Percentiles rank a stretch among this genome's conserved stretches.
These are phyloP conservation scores for Conus ventricosus DNA, from an alignment of 1,140 invertebrate genomes.

Conservation along the genomic window DNA sequence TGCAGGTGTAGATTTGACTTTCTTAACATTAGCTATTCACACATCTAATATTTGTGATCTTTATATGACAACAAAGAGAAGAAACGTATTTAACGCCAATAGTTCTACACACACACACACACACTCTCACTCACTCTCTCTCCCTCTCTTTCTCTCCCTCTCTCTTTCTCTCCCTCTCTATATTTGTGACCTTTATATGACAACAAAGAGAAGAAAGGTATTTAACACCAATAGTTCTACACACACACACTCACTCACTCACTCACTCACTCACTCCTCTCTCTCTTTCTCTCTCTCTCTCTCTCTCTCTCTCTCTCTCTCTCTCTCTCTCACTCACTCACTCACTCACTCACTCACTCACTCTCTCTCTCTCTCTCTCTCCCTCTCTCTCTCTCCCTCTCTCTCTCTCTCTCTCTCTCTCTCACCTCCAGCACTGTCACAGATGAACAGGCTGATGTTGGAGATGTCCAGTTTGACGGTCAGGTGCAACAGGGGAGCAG, in stretches of 20 bases:
- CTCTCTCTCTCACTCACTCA: slow-evolving; percentile 73
- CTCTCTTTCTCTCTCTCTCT: not conserved
- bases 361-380: not conserved
- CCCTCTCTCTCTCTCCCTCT: not conserved
- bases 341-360: not conserved
- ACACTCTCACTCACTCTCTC: too few relatives aligned
- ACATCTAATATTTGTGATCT: too few relatives aligned
- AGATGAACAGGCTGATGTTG: slow-evolving; percentile 81
- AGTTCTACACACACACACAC: slow-evolving; percentile 1
- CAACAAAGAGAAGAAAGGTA: too few relatives aligned
- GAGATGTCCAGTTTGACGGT: slow-evolving; percentile 76
- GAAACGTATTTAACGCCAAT: too few relatives aligned
- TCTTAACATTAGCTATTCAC: too few relatives aligned
- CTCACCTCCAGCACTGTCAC: slow-evolving; percentile 80
- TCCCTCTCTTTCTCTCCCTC: too few relatives aligned
- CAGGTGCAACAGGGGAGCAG: not conserved
- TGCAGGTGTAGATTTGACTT: too few relatives aligned
- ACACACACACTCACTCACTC: not conserved
- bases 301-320: not conserved
- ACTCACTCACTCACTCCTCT: not conserved
- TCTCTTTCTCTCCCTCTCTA: too few relatives aligned
- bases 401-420: not conserved
- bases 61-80: too few relatives aligned
- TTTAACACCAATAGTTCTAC: not conserved
- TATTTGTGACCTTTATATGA: too few relatives aligned